Evolutionary conservation across 2,113 vertebrate species (phyloP).

Genomic region (Forbesichthys agassizii): DNA sequence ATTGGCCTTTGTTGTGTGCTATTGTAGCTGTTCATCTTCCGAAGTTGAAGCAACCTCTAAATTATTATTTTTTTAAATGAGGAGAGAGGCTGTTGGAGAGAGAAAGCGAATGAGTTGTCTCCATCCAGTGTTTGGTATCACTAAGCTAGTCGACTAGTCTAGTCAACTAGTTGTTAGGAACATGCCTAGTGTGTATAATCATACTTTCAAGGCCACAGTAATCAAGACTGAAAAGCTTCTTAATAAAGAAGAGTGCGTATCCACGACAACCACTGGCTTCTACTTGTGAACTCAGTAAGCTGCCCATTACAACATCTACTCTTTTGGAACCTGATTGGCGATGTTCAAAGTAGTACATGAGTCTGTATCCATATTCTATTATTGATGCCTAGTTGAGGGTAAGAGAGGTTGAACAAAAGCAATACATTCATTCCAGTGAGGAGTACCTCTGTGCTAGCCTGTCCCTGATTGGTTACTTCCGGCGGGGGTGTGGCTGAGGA

Average conservation of each 20-base stretch:
- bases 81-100: no score
- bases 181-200: not conserved
- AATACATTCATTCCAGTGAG: not conserved
- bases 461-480: conserved; percentile 61
- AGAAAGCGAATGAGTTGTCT: no score
- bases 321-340: not conserved
- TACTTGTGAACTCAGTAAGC: not conserved
- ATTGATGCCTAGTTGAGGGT: no score
- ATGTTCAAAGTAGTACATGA: no score
- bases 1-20: no score
- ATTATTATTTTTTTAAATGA: no score
- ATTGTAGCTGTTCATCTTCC: no score
- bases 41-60: no score
- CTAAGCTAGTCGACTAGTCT: no score
- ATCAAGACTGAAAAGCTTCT: conserved; percentile 1
- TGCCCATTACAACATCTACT: not conserved
- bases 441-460: conserved; percentile 86
- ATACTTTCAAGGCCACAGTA: conserved; percentile 2
- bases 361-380: no score
- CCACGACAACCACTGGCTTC: not conserved
- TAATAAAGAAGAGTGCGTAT: not conserved
- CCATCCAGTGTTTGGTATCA: no score
- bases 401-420: not conserved
- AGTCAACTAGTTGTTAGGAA: no score
- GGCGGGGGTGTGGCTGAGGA: not conserved